phyloP scores from a whole-genome alignment of 2,888 invertebrate genomes.

The Dryobota labecula region DNA sequence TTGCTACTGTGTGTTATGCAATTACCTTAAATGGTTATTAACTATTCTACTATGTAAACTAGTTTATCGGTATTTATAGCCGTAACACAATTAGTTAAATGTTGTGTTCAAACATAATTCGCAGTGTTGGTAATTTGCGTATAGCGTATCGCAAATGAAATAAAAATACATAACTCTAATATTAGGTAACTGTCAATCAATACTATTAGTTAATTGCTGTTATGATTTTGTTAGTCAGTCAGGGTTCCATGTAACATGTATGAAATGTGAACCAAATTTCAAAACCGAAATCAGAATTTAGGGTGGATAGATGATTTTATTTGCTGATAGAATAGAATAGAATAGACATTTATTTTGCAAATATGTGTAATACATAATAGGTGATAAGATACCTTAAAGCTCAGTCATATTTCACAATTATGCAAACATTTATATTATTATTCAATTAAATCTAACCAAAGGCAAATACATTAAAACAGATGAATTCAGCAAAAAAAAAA shows the following conservation, averaged over 20 bases:
- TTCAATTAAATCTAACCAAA: no score
- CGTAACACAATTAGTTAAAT: background rate
- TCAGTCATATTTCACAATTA: no score
- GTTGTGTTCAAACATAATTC: constrained; percentile 1
- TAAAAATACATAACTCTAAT: constrained; percentile 17
- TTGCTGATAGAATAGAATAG: background rate
- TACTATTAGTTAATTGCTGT: constrained; percentile 28
- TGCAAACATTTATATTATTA: no score
- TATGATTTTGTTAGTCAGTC: constrained; percentile 20
- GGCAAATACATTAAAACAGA: no score
- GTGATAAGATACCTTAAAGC: no score
- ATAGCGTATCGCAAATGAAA: constrained; percentile 20
- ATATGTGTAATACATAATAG: no score
- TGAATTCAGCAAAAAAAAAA: no score
- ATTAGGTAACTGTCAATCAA: constrained; percentile 53
- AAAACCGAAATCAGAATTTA: constrained; percentile 3
- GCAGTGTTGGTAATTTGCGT: background rate
- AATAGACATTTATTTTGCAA: no score
- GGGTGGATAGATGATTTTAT: constrained; percentile 1
- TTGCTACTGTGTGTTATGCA: no score
- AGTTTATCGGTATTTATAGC: background rate
- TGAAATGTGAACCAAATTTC: constrained; percentile 23
- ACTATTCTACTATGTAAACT: background rate
- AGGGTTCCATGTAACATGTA: constrained; percentile 18
- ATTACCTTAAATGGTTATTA: no score